Evolutionary conservation across 2,888 invertebrate genomes (phyloP).

Genomic region (Pocota personata): DNA sequence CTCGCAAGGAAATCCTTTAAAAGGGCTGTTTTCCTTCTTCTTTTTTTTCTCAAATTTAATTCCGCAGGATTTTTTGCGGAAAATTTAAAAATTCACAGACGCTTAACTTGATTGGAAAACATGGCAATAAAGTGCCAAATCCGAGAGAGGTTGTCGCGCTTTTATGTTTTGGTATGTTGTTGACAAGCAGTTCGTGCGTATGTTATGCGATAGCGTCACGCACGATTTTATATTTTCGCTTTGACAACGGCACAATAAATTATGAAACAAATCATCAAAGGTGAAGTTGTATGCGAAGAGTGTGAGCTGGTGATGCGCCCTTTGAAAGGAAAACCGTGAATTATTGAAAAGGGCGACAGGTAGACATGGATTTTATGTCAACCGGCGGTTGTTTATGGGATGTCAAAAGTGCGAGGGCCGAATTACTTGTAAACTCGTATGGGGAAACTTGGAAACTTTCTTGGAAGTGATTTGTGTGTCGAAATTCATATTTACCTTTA

Average conservation of each 20-base stretch:
- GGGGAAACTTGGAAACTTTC: not conserved
- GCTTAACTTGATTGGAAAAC: slow-evolving; percentile 45
- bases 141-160: not conserved
- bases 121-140: slow-evolving; percentile 27
- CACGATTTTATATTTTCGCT: slow-evolving; percentile 23
- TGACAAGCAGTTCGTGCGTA: slow-evolving; percentile 56
- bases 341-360: slow-evolving; percentile 60
- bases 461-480: slow-evolving; percentile 11
- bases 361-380: slow-evolving; percentile 58
- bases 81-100: not conserved
- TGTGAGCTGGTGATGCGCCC: not conserved
- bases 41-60: not conserved
- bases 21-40: too few species aligned
- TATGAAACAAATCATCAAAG: slow-evolving; percentile 62
- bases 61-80: not conserved
- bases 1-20: too few species aligned
- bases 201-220: slow-evolving; percentile 53
- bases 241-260: slow-evolving; percentile 54
- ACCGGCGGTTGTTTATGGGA: slow-evolving; percentile 53
- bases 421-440: slow-evolving; percentile 12
- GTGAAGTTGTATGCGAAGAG: not conserved
- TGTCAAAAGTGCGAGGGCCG: slow-evolving; percentile 17
- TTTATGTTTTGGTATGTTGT: slow-evolving; percentile 31
- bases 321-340: slow-evolving; percentile 36
- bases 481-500: slow-evolving; percentile 23